A percentile compares a stretch with the other conserved stretches of the same genome.
These are phyloP conservation scores for Leptopterna dolabrata DNA, from an alignment of 2,888 invertebrate species.

Conservation along the genomic window DNA sequence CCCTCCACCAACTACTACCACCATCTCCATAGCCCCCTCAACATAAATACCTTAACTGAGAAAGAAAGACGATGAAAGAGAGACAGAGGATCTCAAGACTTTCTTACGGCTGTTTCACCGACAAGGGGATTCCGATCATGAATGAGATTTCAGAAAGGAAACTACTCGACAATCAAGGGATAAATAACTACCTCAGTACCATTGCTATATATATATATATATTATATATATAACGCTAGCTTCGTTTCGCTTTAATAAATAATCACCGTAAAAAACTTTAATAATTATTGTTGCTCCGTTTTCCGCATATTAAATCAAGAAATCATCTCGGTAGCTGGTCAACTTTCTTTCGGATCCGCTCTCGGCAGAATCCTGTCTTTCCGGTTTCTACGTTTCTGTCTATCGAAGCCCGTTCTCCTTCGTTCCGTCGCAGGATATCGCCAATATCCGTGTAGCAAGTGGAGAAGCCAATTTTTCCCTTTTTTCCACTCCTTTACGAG, in stretches of 20 bases:
- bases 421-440: constrained; percentile 34
- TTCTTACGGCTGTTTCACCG: constrained; percentile 18
- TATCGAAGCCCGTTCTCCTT: constrained; percentile 8
- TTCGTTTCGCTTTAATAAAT: constrained; percentile 9
- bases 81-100: background rate
- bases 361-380: constrained; percentile 40
- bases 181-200: constrained; percentile 33
- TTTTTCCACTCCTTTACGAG: background rate
- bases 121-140: constrained; percentile 54
- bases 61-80: background rate
- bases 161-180: constrained; percentile 43
- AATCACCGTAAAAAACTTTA: background rate
- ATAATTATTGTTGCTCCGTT: constrained; percentile 48
- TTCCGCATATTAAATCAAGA: constrained; percentile 42
- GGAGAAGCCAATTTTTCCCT: constrained; percentile 29
- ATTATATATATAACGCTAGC: constrained; percentile 13
- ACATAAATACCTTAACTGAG: background rate
- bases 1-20: background rate
- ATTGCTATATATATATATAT: background rate
- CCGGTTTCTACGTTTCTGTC: constrained; percentile 42
- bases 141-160: constrained; percentile 51
- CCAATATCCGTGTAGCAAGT: constrained; percentile 51
- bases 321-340: constrained; percentile 42
- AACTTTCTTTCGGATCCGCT: constrained; percentile 36
- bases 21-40: background rate